Evolutionary conservation across 2,888 invertebrate genomes (phyloP), one percentile per base, ranked within the genome.

Genomic region (Noctua janthe): DNA sequence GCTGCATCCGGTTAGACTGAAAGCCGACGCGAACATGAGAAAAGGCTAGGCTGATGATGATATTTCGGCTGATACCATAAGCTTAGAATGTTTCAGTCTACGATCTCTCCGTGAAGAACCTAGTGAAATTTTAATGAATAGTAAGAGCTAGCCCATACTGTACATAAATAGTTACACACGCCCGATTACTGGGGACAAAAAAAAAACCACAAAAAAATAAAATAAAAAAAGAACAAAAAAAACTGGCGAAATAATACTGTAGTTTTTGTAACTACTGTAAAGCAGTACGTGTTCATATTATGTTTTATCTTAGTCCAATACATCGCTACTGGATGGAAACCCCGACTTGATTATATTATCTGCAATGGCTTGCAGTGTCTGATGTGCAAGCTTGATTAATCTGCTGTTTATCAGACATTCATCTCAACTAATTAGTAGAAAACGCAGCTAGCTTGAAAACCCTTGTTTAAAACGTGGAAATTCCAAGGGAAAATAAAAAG

Each of bases 371-470:
- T 64, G 47, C 6, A 51, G 11, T 51, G 11, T 59, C 67, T 74
- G 67, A 80, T 74, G 15, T 13, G 39, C 51, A 59, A 62, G 20
- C 59, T 74, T 74, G 67, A 73, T 80, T n/a, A 59, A 35, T 49
- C 20, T 51, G 43, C 54, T 35, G 17, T 51, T 54, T 47, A 47
- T 1, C 43, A 80, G 43, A 51, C 11, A 74, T 51, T 74, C 7
- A 80, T 54, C 20, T 71, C 5, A 62, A 59, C 29, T 23, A 43
- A 74, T 62, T 54, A 29, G 11, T 23, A 29, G 35, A 35, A 2
- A 51, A 43, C 1, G 8, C 23, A 67, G 23, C 20, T 20, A 43
- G 56, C 5, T 56, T 47, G 6, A 35, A 71, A 49, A 3, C 7
- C 49, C 1, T 29, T 39, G 10, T 35, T 66, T 51, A 4, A 39